A percentile compares a stretch with the other conserved stretches of the same genome.
Evolutionary conservation across 2,797 vertebrate genomes (phyloP).

Genomic region (Notoglanidium macrostoma): DNA sequence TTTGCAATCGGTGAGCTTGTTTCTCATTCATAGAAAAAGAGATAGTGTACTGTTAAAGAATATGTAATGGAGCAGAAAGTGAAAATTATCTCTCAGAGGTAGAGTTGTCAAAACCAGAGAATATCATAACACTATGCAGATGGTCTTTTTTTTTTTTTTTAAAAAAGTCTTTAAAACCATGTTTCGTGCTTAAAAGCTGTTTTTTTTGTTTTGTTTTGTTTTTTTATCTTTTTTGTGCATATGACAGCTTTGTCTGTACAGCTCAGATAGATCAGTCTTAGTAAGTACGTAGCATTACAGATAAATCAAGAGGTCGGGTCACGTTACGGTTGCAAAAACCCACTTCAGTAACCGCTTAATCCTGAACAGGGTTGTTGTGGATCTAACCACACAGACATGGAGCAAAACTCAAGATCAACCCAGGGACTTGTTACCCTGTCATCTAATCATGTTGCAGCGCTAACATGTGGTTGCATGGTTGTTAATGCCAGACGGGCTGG

Average conservation of each 20-base stretch:
- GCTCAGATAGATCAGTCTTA: not conserved
- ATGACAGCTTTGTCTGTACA: not conserved
- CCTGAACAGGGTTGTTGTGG: not conserved
- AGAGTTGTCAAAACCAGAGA: not conserved
- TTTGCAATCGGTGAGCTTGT: not conserved
- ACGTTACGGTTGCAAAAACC: not conserved
- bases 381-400: not conserved
- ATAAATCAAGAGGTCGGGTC: not conserved
- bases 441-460: not conserved
- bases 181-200: not conserved
- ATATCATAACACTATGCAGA: not conserved
- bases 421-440: not conserved
- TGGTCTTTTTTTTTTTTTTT: not conserved
- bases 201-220: too few species aligned
- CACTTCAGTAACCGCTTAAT: not conserved
- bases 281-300: not conserved
- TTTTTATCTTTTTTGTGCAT: too few species aligned
- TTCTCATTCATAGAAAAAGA: not conserved
- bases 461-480: not conserved
- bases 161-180: not conserved
- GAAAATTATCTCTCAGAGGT: slow-evolving; percentile 12
- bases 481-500: not conserved
- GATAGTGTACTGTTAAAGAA: slow-evolving; percentile 4
- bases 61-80: slow-evolving; percentile 14
- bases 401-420: not conserved